Conservation (phyloP, 2,797 vertebrate genomes). For the Hybognathus amarus region DNA sequence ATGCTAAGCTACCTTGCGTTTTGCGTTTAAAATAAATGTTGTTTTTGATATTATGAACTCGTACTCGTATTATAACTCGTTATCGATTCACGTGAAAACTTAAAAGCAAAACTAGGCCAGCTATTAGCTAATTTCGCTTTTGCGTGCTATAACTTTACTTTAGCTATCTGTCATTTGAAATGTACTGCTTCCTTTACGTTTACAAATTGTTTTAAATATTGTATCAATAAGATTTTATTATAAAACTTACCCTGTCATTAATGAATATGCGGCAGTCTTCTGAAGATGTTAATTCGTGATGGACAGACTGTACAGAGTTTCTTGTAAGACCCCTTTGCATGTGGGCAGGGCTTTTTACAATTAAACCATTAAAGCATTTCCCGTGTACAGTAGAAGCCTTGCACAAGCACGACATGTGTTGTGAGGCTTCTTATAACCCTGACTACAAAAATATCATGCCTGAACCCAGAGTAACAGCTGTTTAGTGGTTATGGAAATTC, state of each 20-base stretch:
- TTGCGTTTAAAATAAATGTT: neutral
- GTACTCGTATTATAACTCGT: too few relatives aligned
- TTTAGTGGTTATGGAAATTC: neutral
- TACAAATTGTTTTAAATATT: neutral
- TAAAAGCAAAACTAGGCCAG: neutral
- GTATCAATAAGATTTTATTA: neutral
- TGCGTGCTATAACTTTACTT: neutral
- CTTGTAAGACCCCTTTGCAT: constrained; percentile 24
- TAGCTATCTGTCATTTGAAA: neutral
- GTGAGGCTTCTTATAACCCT: constrained; percentile 27
- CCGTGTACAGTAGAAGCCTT: constrained; percentile 56
- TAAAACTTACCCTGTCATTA: constrained; percentile 19
- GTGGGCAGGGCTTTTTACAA: constrained; percentile 56
- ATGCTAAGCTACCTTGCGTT: neutral
- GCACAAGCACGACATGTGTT: constrained; percentile 39
- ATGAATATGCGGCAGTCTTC: constrained; percentile 10
- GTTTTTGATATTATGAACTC: neutral
- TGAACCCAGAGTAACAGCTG: constrained; percentile 24
- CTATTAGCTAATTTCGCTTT: neutral
- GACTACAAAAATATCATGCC: neutral
- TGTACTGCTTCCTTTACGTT: neutral
- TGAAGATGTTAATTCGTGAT: constrained; percentile 32
- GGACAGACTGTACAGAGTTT: constrained; percentile 1
- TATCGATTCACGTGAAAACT: neutral
- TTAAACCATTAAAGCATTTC: constrained; percentile 57